Evolutionary conservation across 2,113 vertebrate species (phyloP).

Genomic region (Syngnathus floridae): DNA sequence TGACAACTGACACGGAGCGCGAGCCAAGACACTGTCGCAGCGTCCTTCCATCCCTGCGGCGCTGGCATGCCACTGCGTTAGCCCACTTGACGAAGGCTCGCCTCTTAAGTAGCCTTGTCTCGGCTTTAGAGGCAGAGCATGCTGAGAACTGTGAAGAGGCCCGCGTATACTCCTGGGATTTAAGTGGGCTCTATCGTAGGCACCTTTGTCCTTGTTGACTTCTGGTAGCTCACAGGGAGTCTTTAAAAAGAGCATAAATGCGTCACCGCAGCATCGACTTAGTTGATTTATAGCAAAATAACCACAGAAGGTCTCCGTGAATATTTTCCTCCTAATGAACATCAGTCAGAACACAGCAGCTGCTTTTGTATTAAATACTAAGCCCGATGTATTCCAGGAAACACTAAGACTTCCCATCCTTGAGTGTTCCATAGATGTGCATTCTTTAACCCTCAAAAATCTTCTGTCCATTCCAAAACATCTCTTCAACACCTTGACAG

Average conservation of each 20-base stretch:
- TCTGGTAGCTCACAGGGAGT: conserved; percentile 1
- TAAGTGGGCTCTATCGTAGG: conserved; percentile 12
- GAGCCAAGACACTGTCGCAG: conserved; percentile 26
- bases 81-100: conserved; percentile 24
- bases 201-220: conserved; percentile 23
- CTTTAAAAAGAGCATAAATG: not conserved
- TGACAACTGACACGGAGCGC: conserved; percentile 29
- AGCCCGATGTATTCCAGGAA: not conserved
- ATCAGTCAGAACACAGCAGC: not conserved
- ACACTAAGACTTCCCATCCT: not conserved
- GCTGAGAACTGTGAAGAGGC: conserved; percentile 10
- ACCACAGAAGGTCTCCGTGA: not conserved
- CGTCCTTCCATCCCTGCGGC: not conserved
- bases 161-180: not conserved
- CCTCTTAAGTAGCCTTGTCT: conserved; percentile 13
- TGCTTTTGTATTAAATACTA: not conserved
- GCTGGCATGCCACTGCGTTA: conserved; percentile 1
- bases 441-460: not conserved
- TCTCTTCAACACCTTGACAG: not conserved
- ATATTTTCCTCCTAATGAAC: not conserved
- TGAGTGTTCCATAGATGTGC: not conserved
- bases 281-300: not conserved
- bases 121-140: conserved; percentile 1
- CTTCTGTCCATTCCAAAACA: not conserved
- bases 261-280: not conserved